Evolutionary conservation across 2,797 vertebrate species (phyloP), one percentile per base, ranked within the genome.

Genomic region (Falco columbarius): DNA sequence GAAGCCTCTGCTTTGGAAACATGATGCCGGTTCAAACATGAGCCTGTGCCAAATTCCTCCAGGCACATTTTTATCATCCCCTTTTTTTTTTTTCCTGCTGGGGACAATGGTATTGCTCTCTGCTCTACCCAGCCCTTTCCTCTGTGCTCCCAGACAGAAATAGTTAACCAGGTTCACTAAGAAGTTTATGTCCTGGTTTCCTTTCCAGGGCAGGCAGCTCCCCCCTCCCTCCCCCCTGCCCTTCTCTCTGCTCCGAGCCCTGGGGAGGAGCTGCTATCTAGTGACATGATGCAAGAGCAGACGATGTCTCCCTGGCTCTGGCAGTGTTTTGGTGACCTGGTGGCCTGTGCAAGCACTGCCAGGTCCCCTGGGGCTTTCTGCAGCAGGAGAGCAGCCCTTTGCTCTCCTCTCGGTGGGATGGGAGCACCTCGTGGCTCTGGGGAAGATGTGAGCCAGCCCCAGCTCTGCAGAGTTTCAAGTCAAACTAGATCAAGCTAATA

Each of bases 121-220:
- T 14, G 27, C 86, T 76, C 56, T 86, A 88, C 90, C 93, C 90
- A 91, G 67, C 93, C 93, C 81, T 95, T 97, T 96, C 94, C 96
- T 91, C 62, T 3, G 10, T 1, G 0, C 21, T 74, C 52, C 63
- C 92, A 44, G 80, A 55, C 81, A 95, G 75, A 88, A 95, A 76
- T 6, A 76, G 81, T 81, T 85, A 89, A 91, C 30, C 5, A 12
- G 62, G 30, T 20, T 51, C 2, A 6, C 34, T 13, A 11, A 12
- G 58, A 16, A 58, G 59, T 14, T 8, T 56, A n/a, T 3, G 52
- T 73, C 54, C 91, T 27, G 3, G 2, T 89, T 97, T 96, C 90
- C 91, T 86, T 80, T 9, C 47, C 66, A 11, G 52, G 8, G 36
- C 62, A 13, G 66, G 80, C 77, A 73, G 62, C 56, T 89, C 52